phyloP scores from a whole-genome alignment of 2,888 invertebrate genomes.

The Megalurothrips usitatus region DNA sequence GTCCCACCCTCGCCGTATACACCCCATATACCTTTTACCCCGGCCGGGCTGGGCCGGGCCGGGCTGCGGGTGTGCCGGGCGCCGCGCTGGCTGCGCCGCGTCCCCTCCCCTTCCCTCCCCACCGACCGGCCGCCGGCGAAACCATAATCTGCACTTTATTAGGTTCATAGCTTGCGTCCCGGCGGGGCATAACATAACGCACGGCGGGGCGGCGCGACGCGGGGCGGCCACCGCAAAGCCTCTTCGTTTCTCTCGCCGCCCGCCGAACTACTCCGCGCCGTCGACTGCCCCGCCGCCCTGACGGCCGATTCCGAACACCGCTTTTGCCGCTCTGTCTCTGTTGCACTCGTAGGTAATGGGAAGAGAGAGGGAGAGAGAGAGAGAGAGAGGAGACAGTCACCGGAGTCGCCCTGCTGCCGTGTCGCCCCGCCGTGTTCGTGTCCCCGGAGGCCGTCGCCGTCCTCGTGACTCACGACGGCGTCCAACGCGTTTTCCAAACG shows the following conservation, averaged over 20 bases:
- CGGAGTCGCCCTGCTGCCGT: not conserved
- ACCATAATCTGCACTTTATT: slow-evolving; percentile 24
- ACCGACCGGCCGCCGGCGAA: not conserved
- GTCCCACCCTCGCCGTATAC: not conserved
- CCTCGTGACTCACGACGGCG: no score
- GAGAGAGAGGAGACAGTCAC: not conserved
- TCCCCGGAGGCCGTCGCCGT: no score
- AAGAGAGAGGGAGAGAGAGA: not conserved
- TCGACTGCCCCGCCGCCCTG: not conserved
- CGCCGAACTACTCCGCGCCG: not conserved
- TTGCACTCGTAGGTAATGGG: not conserved
- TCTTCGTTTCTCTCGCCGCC: not conserved
- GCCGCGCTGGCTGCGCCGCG: not conserved
- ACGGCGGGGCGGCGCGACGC: not conserved
- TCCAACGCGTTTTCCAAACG: no score
- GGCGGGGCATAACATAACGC: not conserved
- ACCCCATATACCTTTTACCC: slow-evolving; percentile 10
- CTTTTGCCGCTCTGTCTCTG: not conserved
- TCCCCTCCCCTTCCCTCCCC: not conserved
- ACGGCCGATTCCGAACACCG: not conserved
- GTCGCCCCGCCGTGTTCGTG: not conserved
- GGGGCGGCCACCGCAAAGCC: not conserved
- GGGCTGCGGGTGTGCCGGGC: not conserved
- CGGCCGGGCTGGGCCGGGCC: not conserved
- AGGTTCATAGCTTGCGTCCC: slow-evolving; percentile 6